phyloP scores from a whole-genome alignment of 1,140 invertebrate species.

The Carposina sasakii region DNA sequence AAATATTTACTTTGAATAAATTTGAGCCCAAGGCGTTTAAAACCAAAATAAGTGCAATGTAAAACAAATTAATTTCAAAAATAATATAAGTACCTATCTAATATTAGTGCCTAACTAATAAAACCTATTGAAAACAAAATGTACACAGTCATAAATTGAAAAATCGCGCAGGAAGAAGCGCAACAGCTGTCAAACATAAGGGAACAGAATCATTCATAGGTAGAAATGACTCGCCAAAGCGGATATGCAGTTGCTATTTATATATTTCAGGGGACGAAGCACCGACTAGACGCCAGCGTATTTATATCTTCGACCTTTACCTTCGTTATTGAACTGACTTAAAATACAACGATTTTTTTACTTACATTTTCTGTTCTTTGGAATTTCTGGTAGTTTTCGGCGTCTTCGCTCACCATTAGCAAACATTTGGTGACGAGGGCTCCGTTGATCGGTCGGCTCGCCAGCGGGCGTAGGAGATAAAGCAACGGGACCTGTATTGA shows the following conservation, averaged over 20 bases:
- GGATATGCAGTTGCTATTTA: too few species aligned
- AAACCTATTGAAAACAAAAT: too few species aligned
- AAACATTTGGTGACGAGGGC: slow-evolving; percentile 49
- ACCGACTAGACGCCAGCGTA: slow-evolving; percentile 17
- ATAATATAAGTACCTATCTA: too few species aligned
- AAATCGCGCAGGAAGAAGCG: not conserved
- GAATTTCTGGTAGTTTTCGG: slow-evolving; percentile 89
- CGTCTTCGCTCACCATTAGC: slow-evolving; percentile 78
- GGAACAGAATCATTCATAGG: slow-evolving; percentile 12
- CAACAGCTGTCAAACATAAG: slow-evolving; percentile 7
- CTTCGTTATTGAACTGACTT: slow-evolving; percentile 7
- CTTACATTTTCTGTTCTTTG: slow-evolving; percentile 89
- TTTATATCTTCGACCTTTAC: slow-evolving; percentile 13
- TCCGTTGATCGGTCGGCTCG: slow-evolving; percentile 50
- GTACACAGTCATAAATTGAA: not conserved
- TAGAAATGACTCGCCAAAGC: slow-evolving; percentile 21
- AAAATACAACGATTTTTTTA: slow-evolving; percentile 12
- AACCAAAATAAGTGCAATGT: too few species aligned
- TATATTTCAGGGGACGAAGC: too few species aligned
- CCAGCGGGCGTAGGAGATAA: slow-evolving; percentile 31
- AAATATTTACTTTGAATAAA: too few species aligned
- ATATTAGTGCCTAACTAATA: too few species aligned
- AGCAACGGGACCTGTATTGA: slow-evolving; percentile 19
- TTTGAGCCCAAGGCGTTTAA: too few species aligned
- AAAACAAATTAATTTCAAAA: too few species aligned